These are phyloP conservation scores for Lacerta viridis DNA, from an alignment of 2,797 vertebrate species.

Conservation along the genomic window DNA sequence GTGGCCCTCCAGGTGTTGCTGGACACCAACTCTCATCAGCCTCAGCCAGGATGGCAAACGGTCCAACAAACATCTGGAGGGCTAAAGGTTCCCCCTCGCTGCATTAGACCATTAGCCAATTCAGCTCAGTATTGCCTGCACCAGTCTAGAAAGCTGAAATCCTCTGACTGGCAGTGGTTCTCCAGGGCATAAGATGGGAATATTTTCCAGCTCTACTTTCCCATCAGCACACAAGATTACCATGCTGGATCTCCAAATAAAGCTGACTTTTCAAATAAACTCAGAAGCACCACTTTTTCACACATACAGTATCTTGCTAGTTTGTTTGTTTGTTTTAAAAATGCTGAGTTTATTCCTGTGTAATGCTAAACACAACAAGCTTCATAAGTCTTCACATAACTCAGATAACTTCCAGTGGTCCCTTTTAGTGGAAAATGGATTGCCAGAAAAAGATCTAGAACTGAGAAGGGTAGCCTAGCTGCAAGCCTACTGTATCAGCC, in stretches of 20 bases:
- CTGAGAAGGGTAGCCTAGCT: neutral
- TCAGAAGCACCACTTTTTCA: neutral
- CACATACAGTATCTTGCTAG: neutral
- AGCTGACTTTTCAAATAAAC: neutral
- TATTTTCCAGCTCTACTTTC: neutral
- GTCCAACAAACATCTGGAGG: too few species aligned
- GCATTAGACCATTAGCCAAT: neutral
- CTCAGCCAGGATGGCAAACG: too few species aligned
- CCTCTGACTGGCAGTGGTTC: neutral
- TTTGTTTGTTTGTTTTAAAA: neutral
- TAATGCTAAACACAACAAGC: neutral
- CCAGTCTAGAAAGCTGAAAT: too few species aligned
- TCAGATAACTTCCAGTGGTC: slow-evolving; percentile 20
- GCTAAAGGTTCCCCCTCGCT: too few species aligned
- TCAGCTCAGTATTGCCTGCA: neutral
- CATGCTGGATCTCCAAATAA: slow-evolving; percentile 2
- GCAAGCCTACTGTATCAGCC: neutral
- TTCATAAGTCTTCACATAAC: slow-evolving; percentile 19
- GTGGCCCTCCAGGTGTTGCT: too few species aligned
- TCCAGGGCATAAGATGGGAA: neutral
- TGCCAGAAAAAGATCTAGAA: neutral
- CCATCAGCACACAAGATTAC: neutral
- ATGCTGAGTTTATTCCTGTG: neutral
- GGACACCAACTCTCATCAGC: too few species aligned
- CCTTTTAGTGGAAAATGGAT: slow-evolving; percentile 9